phyloP scores from a whole-genome alignment of 2,888 invertebrate genomes.

The Megamerina dolium region DNA sequence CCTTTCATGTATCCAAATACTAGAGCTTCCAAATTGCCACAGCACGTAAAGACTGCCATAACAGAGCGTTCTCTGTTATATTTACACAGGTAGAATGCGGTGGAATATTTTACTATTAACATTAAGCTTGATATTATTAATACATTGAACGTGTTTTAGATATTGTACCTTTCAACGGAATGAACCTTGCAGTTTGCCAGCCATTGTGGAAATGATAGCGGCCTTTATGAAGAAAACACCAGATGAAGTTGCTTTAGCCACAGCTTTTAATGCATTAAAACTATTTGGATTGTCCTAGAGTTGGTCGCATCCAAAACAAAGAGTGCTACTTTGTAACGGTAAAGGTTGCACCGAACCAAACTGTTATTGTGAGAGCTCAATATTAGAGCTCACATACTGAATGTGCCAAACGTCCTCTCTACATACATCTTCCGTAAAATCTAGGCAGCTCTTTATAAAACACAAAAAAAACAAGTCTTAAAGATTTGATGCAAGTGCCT shows the following conservation, averaged over 20 bases:
- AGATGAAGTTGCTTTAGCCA: conserved; percentile 83
- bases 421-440: no score
- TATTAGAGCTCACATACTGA: no score
- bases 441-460: no score
- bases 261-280: conserved; percentile 87
- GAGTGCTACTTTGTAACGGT: no score
- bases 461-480: no score
- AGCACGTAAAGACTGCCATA: conserved; percentile 78
- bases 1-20: conserved; percentile 96
- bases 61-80: conserved; percentile 66
- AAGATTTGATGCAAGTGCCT: no score
- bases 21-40: conserved; percentile 83
- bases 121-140: neutral
- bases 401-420: no score
- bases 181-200: conserved; percentile 90
- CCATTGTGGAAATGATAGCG: conserved; percentile 90
- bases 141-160: conserved; percentile 40
- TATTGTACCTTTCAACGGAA: conserved; percentile 95
- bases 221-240: conserved; percentile 81
- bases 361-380: no score
- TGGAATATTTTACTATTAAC: neutral
- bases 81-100: conserved; percentile 42
- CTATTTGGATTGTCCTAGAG: conserved; percentile 74
- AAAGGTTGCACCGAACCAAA: no score
- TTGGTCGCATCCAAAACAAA: neutral